Evolutionary conservation across 2,888 invertebrate genomes (phyloP).

Genomic region (Xylota sylvarum): DNA sequence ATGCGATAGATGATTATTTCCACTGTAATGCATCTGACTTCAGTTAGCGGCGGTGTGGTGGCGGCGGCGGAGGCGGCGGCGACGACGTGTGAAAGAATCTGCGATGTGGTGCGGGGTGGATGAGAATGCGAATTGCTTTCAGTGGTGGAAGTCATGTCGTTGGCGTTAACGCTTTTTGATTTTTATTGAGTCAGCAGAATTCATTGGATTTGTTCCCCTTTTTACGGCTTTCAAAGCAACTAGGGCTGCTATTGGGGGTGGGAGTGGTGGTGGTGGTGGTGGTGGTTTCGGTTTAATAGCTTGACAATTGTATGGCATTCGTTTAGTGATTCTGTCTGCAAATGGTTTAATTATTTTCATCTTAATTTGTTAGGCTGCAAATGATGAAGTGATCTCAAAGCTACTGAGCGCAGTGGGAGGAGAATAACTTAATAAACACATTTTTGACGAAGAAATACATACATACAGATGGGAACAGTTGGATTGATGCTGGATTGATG

Average conservation of each 20-base stretch:
- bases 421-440: slow-evolving; percentile 52
- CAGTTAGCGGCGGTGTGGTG: slow-evolving; percentile 33
- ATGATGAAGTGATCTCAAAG: slow-evolving; percentile 58
- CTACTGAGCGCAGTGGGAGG: background rate
- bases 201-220: slow-evolving; percentile 78
- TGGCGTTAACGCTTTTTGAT: slow-evolving; percentile 85
- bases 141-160: slow-evolving; percentile 82
- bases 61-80: no score
- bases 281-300: slow-evolving; percentile 72
- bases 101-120: background rate
- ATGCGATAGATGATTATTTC: slow-evolving; percentile 65
- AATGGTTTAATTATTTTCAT: slow-evolving; percentile 74
- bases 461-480: background rate
- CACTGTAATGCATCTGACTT: slow-evolving; percentile 70
- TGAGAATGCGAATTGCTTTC: slow-evolving; percentile 2
- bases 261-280: slow-evolving; percentile 11
- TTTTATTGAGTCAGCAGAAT: slow-evolving; percentile 85
- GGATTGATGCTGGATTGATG: background rate
- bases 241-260: slow-evolving; percentile 10
- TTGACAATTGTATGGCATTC: slow-evolving; percentile 65
- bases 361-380: slow-evolving; percentile 73
- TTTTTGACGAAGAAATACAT: slow-evolving; percentile 4
- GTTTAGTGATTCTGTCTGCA: slow-evolving; percentile 62
- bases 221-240: slow-evolving; percentile 42
- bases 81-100: slow-evolving; percentile 51